phyloP scores from a whole-genome alignment of 2,113 vertebrate species.

The Phrynosoma blainvillii region DNA sequence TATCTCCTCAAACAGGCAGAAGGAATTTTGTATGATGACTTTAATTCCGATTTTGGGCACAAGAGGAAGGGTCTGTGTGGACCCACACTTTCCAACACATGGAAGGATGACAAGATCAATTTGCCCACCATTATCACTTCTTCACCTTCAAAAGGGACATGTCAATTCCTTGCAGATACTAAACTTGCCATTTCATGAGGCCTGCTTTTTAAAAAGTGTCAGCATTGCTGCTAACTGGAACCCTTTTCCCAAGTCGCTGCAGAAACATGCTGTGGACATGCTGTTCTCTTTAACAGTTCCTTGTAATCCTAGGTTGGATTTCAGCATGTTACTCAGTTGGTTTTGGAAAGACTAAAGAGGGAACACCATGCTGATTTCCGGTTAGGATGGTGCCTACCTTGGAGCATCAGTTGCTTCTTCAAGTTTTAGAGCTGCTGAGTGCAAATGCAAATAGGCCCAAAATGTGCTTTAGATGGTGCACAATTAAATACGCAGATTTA shows the following conservation, averaged over 20 bases:
- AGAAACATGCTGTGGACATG: neutral
- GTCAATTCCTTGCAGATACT: neutral
- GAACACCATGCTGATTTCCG: neutral
- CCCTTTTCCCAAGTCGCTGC: neutral
- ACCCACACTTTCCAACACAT: neutral
- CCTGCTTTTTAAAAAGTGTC: neutral
- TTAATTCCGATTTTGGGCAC: too few relatives aligned
- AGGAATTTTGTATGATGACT: neutral
- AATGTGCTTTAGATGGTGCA: neutral
- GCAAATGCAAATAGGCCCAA: neutral
- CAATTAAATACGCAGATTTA: neutral
- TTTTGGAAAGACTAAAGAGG: neutral
- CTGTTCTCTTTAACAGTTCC: neutral
- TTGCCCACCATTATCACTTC: slow-evolving; percentile 13
- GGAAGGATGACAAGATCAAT: neutral
- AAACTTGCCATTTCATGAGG: slow-evolving; percentile 35
- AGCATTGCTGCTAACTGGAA: too few relatives aligned
- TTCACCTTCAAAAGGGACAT: slow-evolving; percentile 2
- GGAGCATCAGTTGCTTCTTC: neutral
- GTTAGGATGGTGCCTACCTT: neutral
- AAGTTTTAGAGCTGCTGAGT: neutral
- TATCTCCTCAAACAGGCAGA: neutral
- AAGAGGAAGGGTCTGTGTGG: neutral
- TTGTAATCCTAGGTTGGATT: neutral
- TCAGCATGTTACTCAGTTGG: neutral